Evolutionary conservation across 2,113 vertebrate species (phyloP).

Genomic region (Pangasianodon hypophthalmus): DNA sequence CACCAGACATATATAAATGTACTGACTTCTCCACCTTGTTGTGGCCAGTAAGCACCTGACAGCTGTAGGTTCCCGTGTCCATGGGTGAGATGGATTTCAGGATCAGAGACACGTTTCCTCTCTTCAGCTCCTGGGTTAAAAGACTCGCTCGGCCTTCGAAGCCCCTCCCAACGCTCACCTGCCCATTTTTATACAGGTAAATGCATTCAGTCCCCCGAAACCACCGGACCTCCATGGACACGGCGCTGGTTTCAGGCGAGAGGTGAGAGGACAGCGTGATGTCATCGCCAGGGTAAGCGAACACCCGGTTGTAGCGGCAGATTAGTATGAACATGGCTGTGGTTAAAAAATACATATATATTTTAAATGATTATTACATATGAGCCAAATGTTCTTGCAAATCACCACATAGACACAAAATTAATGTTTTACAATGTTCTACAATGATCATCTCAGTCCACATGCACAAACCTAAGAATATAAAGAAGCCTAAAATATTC

Average conservation of each 20-base stretch:
- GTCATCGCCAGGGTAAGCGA: conserved; percentile 32
- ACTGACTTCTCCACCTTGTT: conserved; percentile 31
- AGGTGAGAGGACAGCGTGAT: conserved; percentile 47
- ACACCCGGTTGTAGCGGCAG: conserved; percentile 30
- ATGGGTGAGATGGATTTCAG: conserved; percentile 31
- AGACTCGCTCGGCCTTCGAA: conserved; percentile 34
- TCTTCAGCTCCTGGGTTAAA: conserved; percentile 37
- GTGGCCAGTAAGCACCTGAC: conserved; percentile 33
- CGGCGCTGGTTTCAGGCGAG: conserved; percentile 37
- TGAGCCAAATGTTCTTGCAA: background rate
- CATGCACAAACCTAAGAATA: background rate
- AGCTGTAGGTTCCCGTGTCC: conserved; percentile 46
- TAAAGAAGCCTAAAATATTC: background rate
- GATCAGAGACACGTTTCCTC: conserved; percentile 50
- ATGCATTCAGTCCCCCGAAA: conserved; percentile 17
- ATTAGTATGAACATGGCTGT: conserved; percentile 42
- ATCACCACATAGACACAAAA: background rate
- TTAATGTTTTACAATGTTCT: background rate
- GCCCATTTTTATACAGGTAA: conserved; percentile 29
- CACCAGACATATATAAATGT: conserved; percentile 40
- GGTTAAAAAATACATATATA: background rate
- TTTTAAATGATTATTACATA: background rate
- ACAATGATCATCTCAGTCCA: background rate
- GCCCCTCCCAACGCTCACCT: conserved; percentile 10
- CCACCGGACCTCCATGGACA: conserved; percentile 50